phyloP scores from a whole-genome alignment of 2,888 invertebrate species.

The Nebria salina region DNA sequence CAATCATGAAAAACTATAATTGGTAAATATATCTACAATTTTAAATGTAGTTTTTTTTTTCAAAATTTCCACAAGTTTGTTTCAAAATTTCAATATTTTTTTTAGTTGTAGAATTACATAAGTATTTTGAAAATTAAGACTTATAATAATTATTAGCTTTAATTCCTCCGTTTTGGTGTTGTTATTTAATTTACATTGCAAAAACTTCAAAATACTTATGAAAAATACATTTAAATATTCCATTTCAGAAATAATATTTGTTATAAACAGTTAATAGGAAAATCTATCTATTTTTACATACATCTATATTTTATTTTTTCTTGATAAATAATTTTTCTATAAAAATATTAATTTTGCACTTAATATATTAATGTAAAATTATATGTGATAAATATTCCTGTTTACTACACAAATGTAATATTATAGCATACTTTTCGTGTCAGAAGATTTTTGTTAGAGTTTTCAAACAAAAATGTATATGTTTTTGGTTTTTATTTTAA shows the following conservation, averaged over 20 bases:
- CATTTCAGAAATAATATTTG: neutral
- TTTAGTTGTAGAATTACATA: neutral
- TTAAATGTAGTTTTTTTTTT: constrained; percentile 5
- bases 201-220: neutral
- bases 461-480: neutral
- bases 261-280: neutral
- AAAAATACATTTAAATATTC: neutral
- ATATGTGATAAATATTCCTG: neutral
- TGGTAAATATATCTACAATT: constrained; percentile 14
- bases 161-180: neutral
- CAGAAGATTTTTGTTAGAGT: neutral
- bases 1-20: neutral
- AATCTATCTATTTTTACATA: neutral
- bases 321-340: neutral
- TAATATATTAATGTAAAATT: neutral
- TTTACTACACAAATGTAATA: neutral
- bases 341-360: too few species aligned
- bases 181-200: neutral
- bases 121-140: neutral
- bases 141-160: neutral
- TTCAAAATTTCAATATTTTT: constrained; percentile 4
- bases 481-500: neutral
- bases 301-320: neutral
- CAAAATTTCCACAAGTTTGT: constrained; percentile 5
- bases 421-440: neutral